These are phyloP conservation scores for Crocallis elinguaria DNA, from an alignment of 2,888 invertebrate genomes.

Conservation along the genomic window DNA sequence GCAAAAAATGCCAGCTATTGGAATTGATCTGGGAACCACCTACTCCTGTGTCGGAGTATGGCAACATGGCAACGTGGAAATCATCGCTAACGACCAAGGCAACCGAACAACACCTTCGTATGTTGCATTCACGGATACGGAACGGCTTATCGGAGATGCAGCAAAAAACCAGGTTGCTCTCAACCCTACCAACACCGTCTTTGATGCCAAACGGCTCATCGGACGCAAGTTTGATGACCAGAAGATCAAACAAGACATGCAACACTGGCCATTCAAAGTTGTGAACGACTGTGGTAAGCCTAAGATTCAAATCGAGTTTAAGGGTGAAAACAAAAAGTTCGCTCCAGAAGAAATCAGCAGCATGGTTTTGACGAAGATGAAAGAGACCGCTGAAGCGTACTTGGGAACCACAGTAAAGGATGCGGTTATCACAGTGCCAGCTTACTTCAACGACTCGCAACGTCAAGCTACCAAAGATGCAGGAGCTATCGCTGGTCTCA, in stretches of 20 bases:
- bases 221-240: constrained; percentile 91
- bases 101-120: constrained; percentile 95
- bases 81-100: constrained; percentile 95
- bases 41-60: constrained; percentile 95
- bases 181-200: constrained; percentile 90
- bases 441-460: constrained; percentile 91
- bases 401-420: constrained; percentile 87
- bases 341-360: constrained; percentile 90
- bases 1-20: constrained; percentile 69
- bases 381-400: constrained; percentile 89
- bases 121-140: constrained; percentile 94
- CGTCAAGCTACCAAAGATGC: constrained; percentile 93
- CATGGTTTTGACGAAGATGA: constrained; percentile 84
- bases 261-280: constrained; percentile 93
- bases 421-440: constrained; percentile 92
- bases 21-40: constrained; percentile 92
- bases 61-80: constrained; percentile 92
- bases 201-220: constrained; percentile 90
- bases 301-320: constrained; percentile 88
- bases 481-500: constrained; percentile 90
- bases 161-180: constrained; percentile 93
- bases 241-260: constrained; percentile 91
- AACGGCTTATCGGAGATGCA: constrained; percentile 93
- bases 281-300: constrained; percentile 87
- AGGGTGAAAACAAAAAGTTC: constrained; percentile 86